Conservation (phyloP, 1,140 invertebrate genomes). For the Trachymyrmex cornetzi region DNA sequence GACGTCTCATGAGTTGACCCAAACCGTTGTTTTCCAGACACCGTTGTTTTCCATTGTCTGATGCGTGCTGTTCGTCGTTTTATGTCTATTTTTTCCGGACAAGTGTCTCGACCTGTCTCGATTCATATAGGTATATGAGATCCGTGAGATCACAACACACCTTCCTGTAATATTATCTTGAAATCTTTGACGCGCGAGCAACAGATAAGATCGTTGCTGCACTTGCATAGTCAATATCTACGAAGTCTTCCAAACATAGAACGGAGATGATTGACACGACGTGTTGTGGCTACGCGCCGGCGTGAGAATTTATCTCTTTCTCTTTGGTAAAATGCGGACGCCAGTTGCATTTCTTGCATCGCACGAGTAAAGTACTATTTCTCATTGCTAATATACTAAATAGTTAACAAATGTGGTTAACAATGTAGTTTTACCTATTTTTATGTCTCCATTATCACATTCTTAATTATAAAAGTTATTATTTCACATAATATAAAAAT, state of each 20-base stretch:
- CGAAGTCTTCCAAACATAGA: conserved; percentile 19
- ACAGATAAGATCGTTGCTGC: conserved; percentile 23
- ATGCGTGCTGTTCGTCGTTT: neutral
- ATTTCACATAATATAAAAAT: conserved; percentile 3
- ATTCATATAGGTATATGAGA: neutral
- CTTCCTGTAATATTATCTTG: conserved; percentile 29
- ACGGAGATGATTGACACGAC: neutral
- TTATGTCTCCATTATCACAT: neutral
- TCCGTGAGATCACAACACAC: neutral
- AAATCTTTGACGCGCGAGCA: conserved; percentile 33
- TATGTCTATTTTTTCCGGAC: neutral
- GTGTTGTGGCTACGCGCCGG: neutral
- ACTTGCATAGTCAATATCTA: conserved; percentile 24
- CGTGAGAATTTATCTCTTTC: neutral
- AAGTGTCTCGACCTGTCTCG: conserved; percentile 23
- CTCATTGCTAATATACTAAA: neutral
- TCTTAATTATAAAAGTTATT: neutral
- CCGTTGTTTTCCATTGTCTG: conserved; percentile 8
- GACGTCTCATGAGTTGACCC: neutral
- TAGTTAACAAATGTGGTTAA: neutral
- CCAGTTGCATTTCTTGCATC: neutral
- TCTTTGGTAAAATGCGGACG: neutral
- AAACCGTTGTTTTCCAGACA: neutral
- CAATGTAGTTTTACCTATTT: neutral
- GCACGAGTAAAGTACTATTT: neutral